phyloP scores from a whole-genome alignment of 1,140 invertebrate species.

The Homarus americanus region DNA sequence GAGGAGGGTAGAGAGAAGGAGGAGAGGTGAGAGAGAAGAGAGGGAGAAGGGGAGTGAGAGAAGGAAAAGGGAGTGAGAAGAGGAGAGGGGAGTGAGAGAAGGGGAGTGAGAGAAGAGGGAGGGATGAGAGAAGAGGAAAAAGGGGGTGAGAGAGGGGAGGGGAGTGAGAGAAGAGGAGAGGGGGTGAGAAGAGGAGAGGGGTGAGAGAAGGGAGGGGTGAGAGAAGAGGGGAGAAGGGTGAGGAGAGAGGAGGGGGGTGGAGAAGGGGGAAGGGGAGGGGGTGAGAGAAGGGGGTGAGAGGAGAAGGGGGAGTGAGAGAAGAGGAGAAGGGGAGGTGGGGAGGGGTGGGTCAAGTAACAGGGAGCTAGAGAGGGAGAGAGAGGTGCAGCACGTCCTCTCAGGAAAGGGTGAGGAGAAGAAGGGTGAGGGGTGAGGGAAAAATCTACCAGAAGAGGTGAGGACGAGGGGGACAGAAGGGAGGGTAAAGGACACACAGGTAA shows the following conservation, averaged over 20 bases:
- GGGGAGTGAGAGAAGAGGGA: neutral
- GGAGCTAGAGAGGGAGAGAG: neutral
- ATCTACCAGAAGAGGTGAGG: neutral
- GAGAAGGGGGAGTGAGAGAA: neutral
- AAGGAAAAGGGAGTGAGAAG: neutral
- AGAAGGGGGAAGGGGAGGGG: neutral
- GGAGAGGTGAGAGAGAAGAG: neutral
- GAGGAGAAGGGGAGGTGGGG: no score
- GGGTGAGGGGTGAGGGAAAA: neutral
- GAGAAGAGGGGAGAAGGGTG: neutral
- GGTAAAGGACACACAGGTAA: neutral
- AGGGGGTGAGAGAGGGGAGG: no score
- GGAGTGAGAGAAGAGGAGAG: neutral
- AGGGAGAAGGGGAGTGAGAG: neutral
- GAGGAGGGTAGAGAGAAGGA: neutral
- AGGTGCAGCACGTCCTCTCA: no score
- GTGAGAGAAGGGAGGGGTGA: neutral
- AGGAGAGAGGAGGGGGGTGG: neutral
- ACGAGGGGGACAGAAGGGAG: neutral
- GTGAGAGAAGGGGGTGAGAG: neutral
- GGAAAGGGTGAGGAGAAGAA: neutral
- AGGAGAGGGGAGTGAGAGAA: neutral
- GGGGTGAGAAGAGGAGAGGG: neutral
- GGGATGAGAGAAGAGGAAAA: neutral
- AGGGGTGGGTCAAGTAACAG: neutral